Conservation (phyloP, 2,113 vertebrate genomes). For the Crotalus viridis region DNA sequence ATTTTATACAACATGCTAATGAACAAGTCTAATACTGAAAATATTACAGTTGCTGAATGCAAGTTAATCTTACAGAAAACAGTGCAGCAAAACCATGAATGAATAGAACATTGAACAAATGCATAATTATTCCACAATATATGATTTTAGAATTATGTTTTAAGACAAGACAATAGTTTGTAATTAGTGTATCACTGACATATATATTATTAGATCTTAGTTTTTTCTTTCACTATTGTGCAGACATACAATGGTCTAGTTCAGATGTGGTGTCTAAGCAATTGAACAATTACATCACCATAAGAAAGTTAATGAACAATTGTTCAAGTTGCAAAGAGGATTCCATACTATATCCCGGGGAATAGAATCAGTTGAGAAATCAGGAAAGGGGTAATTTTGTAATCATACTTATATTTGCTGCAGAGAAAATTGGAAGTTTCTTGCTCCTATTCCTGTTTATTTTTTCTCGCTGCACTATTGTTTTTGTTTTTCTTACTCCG, state of each 20-base stretch:
- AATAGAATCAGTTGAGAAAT: background rate
- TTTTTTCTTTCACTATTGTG: conserved; percentile 35
- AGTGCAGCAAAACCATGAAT: conserved; percentile 4
- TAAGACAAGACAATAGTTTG: background rate
- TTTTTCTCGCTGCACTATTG: background rate
- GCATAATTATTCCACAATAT: background rate
- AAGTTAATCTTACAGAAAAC: conserved; percentile 8
- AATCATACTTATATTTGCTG: background rate
- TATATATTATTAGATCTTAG: conserved; percentile 17
- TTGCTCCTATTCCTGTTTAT: background rate
- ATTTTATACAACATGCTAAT: background rate
- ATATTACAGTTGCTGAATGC: conserved; percentile 12
- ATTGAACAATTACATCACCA: background rate
- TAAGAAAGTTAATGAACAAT: background rate
- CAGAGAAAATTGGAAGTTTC: background rate
- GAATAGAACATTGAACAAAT: conserved; percentile 25
- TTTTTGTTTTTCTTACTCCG: background rate
- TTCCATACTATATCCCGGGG: background rate
- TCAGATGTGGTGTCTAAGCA: background rate
- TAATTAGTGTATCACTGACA: conserved; percentile 6
- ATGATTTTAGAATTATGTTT: background rate
- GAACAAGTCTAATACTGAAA: background rate
- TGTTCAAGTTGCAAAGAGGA: background rate
- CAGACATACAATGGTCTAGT: background rate
- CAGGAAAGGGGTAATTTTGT: background rate